Evolutionary conservation across 2,888 invertebrate genomes (phyloP).

Genomic region (Heliconius aoede): DNA sequence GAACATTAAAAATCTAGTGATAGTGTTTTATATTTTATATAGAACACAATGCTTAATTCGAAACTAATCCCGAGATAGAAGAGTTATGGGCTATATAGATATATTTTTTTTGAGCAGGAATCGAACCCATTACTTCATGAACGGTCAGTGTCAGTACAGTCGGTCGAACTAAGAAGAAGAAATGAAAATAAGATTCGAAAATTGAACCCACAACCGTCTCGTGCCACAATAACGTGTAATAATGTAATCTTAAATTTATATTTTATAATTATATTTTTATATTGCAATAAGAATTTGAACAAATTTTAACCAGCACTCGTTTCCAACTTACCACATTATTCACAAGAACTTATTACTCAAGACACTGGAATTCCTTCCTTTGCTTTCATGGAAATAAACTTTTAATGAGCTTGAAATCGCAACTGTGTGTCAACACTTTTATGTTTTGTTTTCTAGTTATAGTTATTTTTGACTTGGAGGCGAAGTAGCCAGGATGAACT

Average conservation of each 20-base stretch:
- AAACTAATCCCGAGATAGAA: background rate
- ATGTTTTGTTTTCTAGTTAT: constrained; percentile 12
- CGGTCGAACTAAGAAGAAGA: too few species aligned
- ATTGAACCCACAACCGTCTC: too few species aligned
- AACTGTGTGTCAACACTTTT: constrained; percentile 40
- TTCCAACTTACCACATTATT: constrained; percentile 52
- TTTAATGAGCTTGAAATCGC: constrained; percentile 50
- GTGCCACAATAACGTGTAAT: too few species aligned
- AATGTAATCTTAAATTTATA: too few species aligned
- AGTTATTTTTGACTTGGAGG: background rate
- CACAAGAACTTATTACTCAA: constrained; percentile 51
- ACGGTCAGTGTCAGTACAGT: too few species aligned
- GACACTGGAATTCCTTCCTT: constrained; percentile 50
- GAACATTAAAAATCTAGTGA: too few species aligned
- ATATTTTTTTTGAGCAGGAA: background rate
- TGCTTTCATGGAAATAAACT: constrained; percentile 51
- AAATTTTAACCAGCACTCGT: constrained; percentile 43
- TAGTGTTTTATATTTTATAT: too few species aligned
- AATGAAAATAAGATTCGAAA: too few species aligned
- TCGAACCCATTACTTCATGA: background rate
- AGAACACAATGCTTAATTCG: too few species aligned
- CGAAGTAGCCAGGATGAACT: background rate
- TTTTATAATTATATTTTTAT: background rate
- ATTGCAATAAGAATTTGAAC: constrained; percentile 28
- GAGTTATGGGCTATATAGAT: too few species aligned